Evolutionary conservation across 2,888 invertebrate species (phyloP).

Genomic region (Fabriciana adippe): DNA sequence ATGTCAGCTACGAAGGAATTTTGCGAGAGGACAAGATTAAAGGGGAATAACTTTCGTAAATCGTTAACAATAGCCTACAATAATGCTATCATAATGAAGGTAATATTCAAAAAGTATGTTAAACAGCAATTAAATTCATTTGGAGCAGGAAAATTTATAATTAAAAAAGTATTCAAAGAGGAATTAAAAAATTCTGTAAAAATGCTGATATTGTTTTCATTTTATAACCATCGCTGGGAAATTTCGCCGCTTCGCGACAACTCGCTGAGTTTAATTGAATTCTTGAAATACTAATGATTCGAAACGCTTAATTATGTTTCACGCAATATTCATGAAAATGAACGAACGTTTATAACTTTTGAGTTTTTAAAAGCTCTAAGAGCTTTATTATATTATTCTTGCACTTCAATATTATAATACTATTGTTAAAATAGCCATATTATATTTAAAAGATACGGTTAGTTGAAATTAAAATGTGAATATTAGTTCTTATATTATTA

Average conservation of each 20-base stretch:
- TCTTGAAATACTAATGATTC: constrained; percentile 25
- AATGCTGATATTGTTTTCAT: constrained; percentile 19
- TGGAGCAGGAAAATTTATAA: neutral
- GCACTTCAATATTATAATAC: too few species aligned
- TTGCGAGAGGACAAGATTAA: too few species aligned
- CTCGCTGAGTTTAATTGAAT: constrained; percentile 27
- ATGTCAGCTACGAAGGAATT: too few species aligned
- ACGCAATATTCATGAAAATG: constrained; percentile 17
- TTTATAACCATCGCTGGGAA: constrained; percentile 3
- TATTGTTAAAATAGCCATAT: too few species aligned
- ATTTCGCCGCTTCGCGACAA: constrained; percentile 19
- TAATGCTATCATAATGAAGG: neutral
- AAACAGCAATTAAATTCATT: neutral
- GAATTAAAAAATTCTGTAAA: constrained; percentile 2
- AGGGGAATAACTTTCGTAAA: too few species aligned
- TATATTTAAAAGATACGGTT: too few species aligned
- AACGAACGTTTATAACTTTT: constrained; percentile 17
- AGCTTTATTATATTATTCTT: neutral
- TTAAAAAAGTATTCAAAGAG: constrained; percentile 15
- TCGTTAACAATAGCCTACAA: neutral
- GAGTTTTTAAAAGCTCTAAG: neutral
- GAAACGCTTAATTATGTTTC: constrained; percentile 25
- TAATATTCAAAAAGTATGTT: neutral
- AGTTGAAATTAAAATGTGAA: too few species aligned
- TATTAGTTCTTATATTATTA: too few species aligned